A percentile compares a stretch with the other conserved stretches of the same genome.
phyloP scores from a whole-genome alignment of 2,888 invertebrate species.

The Callyntrura guangdongensis region DNA sequence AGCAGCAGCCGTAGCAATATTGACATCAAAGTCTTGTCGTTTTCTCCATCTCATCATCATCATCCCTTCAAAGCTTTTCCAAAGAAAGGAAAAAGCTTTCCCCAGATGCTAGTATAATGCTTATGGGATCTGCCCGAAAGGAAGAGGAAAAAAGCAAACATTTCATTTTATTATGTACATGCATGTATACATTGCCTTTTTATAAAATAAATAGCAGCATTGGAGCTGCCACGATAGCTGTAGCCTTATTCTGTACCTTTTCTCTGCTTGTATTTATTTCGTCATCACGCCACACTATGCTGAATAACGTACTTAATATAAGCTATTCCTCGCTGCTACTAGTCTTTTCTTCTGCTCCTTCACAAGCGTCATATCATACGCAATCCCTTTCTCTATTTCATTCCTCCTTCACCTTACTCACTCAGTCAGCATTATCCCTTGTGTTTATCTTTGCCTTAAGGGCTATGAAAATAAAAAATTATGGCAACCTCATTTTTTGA shows the following conservation, averaged over 20 bases:
- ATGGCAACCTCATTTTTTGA: slow-evolving; percentile 80
- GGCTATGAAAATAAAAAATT: slow-evolving; percentile 79
- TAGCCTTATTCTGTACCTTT: slow-evolving; percentile 12
- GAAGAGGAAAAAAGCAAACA: slow-evolving; percentile 48
- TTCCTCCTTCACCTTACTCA: slow-evolving; percentile 6
- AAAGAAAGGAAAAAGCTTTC: slow-evolving; percentile 65
- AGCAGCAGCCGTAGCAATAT: slow-evolving; percentile 35
- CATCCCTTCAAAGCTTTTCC: slow-evolving; percentile 26
- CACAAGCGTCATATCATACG: slow-evolving; percentile 17
- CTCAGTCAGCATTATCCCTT: slow-evolving; percentile 66
- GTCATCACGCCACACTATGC: slow-evolving; percentile 34
- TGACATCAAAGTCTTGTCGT: slow-evolving; percentile 52
- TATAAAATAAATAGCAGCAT: slow-evolving; percentile 14
- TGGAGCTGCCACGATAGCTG: neutral
- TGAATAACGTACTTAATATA: slow-evolving; percentile 40
- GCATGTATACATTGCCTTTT: slow-evolving; percentile 50
- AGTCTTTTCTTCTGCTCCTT: slow-evolving; percentile 9
- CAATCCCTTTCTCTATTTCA: slow-evolving; percentile 53
- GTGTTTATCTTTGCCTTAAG: slow-evolving; percentile 77
- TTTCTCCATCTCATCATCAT: slow-evolving; percentile 29
- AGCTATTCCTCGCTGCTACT: slow-evolving; percentile 13
- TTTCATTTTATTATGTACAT: slow-evolving; percentile 66
- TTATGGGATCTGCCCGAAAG: slow-evolving; percentile 52
- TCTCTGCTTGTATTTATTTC: slow-evolving; percentile 42
- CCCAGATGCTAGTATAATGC: slow-evolving; percentile 74